Evolutionary conservation across 2,113 vertebrate species (phyloP).

Genomic region (Zosterops lateralis): DNA sequence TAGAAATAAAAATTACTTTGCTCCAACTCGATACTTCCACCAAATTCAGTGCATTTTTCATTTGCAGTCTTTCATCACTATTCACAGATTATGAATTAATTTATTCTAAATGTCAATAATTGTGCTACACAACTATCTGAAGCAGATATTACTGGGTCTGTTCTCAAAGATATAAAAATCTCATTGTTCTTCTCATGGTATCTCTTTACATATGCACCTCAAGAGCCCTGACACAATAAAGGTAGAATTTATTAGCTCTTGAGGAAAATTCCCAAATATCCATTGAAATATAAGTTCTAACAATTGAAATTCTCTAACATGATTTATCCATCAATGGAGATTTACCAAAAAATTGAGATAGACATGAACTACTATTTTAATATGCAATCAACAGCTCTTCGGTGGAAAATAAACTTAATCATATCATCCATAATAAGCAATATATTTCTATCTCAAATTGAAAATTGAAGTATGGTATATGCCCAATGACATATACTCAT

Average conservation of each 20-base stretch:
- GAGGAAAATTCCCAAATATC: neutral
- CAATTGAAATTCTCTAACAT: slow-evolving; percentile 11
- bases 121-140: neutral
- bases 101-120: neutral
- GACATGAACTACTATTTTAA: slow-evolving; percentile 18
- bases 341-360: slow-evolving; percentile 32
- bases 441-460: neutral
- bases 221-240: neutral
- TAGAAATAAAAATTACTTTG: neutral
- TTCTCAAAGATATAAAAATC: neutral
- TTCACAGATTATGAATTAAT: neutral
- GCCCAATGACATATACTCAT: neutral
- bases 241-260: neutral
- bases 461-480: neutral
- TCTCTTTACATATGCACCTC: neutral
- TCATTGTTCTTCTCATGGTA: neutral
- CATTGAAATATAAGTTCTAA: neutral
- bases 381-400: neutral
- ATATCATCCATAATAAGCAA: neutral
- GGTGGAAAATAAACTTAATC: neutral
- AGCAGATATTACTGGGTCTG: neutral
- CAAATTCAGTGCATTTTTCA: neutral
- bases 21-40: neutral
- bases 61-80: neutral
- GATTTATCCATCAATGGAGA: slow-evolving; percentile 1